Base-by-base conservation (phyloP, 2,113 vertebrate species). In the Clinocottus analis region DNA sequence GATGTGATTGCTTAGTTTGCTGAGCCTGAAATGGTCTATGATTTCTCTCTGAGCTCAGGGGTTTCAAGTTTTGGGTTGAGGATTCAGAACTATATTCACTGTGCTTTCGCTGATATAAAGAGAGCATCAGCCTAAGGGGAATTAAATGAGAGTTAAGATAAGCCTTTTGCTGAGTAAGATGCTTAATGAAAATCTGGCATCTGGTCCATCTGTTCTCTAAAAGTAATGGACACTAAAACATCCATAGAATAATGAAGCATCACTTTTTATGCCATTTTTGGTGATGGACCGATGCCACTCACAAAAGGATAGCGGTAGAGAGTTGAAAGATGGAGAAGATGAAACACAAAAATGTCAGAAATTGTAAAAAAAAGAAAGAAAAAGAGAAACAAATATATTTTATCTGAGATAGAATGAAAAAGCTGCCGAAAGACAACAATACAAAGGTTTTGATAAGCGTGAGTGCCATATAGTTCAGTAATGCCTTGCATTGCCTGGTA, bases 181-280 rank as follows among this genome's bases (percentile, higher is more conserved):
- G 1, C 4, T 27, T 64, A 59, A 80, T 80, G 37, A 55, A 62
- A 72, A 73, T 77, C 64, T 67, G 41, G 72, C 19, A 29, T 29
- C 60, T 39, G 59, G 60, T 79, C 65, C 41, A 47, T 16, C 16
- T 17, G 58, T 84, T 75, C 83, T 72, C 23, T 72, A 47, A 82
- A 87, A 68, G 37, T 77, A 82, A 86, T 75, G 74, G 80, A 75
- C 63, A 72, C 60, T 67, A 80, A 47, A 80, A 74, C 29, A 79
- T 66, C 33, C 68, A 37, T 25, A 49, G 73, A 81, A 61, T 72
- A 39, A 49, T 56, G 29, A 84, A 58, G 53, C 1, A 1, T 74
- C 17, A 14, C 13, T 43, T 69, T 65, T 12, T 55, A 11, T 0
- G 23, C 23, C 23, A 27, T 25, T 33, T 60, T n/a, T 72, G 3